Evolutionary conservation across 2,888 invertebrate genomes (phyloP).

Genomic region (Caenorhabditis sp.): DNA sequence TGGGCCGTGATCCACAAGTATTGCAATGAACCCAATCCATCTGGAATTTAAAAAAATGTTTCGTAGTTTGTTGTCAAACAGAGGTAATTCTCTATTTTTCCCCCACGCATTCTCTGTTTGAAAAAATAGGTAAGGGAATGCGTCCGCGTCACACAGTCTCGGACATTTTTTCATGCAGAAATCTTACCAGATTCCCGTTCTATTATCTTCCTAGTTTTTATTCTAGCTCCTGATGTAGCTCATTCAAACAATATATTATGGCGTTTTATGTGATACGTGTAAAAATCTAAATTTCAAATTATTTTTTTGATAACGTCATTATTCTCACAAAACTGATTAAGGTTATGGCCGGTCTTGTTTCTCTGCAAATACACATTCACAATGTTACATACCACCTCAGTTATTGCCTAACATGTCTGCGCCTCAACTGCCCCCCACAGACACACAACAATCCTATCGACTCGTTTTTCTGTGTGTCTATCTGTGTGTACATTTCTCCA

Average conservation of each 20-base stretch:
- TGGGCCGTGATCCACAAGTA: conserved; percentile 13
- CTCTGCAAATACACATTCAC: neutral
- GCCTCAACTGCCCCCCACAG: neutral
- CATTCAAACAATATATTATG: too few relatives aligned
- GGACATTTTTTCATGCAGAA: too few relatives aligned
- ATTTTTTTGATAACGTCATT: neutral
- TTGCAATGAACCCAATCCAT: conserved; percentile 39
- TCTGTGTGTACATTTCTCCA: neutral
- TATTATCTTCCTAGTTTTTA: too few relatives aligned
- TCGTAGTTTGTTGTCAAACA: too few relatives aligned
- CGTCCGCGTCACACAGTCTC: too few relatives aligned
- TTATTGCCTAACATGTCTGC: neutral
- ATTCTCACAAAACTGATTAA: neutral
- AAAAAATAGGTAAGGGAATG: too few relatives aligned
- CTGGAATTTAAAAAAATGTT: too few relatives aligned
- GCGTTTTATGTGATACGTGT: too few relatives aligned
- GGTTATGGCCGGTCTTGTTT: neutral
- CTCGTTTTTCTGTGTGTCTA: neutral
- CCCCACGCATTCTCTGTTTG: too few relatives aligned
- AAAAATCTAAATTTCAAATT: neutral
- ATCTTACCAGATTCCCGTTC: too few relatives aligned
- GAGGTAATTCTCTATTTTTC: too few relatives aligned
- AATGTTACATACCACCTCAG: neutral
- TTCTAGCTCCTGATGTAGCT: too few relatives aligned
- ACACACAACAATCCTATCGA: neutral